Base-by-base conservation (phyloP, 2,797 vertebrate species). In the Melanotaenia parkinsoni region DNA sequence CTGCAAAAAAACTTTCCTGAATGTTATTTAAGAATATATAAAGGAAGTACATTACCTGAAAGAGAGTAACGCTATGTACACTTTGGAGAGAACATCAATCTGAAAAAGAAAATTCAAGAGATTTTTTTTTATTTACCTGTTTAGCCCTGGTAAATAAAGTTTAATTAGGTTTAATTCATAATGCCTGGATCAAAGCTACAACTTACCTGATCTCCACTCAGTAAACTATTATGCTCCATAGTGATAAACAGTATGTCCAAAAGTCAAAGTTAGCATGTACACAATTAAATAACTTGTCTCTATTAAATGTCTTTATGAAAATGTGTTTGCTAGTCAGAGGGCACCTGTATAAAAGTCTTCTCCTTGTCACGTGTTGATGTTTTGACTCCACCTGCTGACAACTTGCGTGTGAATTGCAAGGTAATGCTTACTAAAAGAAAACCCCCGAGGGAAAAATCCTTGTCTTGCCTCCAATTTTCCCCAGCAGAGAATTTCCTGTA, bases 11-110 rank as follows among this genome's bases (percentile, higher is more conserved):
- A 0, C 9, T 20, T n/a, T 30, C 13, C n/a, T 62, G 7, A 22
- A 11, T n/a, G 43, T 67, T 50, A 59, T 33, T 54, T 0, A 53
- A 30, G 12, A 1, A 40, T n/a, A 58, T n/a, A 38, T 14, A 5
- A 37, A n/a, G 7, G 11, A 73, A 77, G 47, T 9, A 16, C 37
- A 13, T 87, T 91, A 95, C 95, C 95, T 95, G 68, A 82, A 77
- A 70, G 79, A 86, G 2, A 95, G 91, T 3, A 84, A 74, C 14
- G 62, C 84, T 35, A 94, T 38, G 76, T 95, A 95, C 37, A 90
- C 76, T 0, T n/a, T 71, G 20, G 90, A 90, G 5, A 95, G 85
- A 61, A 20, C n/a, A 8, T 81, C 45, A 30, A 94, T 92, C 94
- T 95, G 76, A 63, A 91, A 87, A 82, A 77, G 0, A 88, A 1